A percentile compares a stretch with the other conserved stretches of the same genome.
Conservation (phyloP, 35 echinoderm and acorn worm species). For the Lytechinus variegatus region DNA sequence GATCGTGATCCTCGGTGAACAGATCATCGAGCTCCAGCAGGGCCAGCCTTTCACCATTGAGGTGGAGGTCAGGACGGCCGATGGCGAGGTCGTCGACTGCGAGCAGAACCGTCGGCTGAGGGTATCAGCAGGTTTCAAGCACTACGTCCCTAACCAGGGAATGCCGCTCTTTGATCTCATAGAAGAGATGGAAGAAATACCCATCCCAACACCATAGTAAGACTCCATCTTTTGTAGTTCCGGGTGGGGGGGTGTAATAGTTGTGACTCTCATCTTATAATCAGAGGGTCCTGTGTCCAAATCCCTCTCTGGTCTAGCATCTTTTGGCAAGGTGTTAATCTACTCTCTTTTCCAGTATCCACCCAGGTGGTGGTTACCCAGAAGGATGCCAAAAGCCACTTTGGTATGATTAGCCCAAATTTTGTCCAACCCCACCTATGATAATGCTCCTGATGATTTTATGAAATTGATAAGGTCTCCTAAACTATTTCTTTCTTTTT, state of each 20-base stretch:
- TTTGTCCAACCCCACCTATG: too few species aligned
- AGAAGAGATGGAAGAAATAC: slow-evolving; percentile 92
- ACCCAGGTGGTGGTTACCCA: too few species aligned
- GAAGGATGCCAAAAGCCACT: too few species aligned
- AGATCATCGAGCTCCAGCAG: slow-evolving; percentile 69
- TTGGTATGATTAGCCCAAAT: too few species aligned
- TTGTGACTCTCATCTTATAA: too few species aligned
- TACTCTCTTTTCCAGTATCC: too few species aligned
- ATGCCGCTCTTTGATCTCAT: slow-evolving; percentile 87
- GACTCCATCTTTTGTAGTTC: background rate
- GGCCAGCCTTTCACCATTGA: slow-evolving; percentile 77
- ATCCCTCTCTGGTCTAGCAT: too few species aligned
- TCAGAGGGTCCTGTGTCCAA: too few species aligned
- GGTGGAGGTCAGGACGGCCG: slow-evolving; percentile 75
- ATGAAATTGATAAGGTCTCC: background rate
- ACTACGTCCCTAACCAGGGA: slow-evolving; percentile 73
- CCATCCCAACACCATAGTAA: slow-evolving; percentile 87
- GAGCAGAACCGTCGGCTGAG: slow-evolving; percentile 75
- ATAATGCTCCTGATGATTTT: too few species aligned
- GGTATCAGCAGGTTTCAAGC: slow-evolving; percentile 83
- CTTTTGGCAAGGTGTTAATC: too few species aligned
- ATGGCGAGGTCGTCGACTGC: slow-evolving; percentile 64
- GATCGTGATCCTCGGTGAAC: slow-evolving; percentile 61
- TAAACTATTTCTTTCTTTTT: background rate
- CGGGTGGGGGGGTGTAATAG: too few species aligned